Percentiles rank a stretch among this genome's conserved stretches.
These are phyloP conservation scores for Acronicta aceris DNA, from an alignment of 2,888 invertebrate species.

Conservation along the genomic window DNA sequence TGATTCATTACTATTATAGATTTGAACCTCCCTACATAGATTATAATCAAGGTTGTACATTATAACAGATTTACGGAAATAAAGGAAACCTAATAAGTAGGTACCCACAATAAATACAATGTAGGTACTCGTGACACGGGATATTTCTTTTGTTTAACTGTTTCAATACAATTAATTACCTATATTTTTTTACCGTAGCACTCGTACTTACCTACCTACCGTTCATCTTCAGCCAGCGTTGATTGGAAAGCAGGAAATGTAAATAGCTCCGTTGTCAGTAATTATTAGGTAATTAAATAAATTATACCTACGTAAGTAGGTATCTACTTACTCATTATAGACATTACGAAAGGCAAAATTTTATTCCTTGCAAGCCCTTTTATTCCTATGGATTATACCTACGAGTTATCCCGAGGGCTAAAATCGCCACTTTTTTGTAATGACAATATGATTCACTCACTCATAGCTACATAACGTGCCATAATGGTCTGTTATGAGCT, in stretches of 20 bases:
- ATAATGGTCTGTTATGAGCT: too few relatives aligned
- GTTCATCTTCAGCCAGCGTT: constrained; percentile 3
- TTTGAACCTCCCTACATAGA: constrained; percentile 10
- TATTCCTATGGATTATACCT: too few relatives aligned
- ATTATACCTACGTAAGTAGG: too few relatives aligned
- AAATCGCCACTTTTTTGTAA: too few relatives aligned
- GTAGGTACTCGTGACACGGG: constrained; percentile 20
- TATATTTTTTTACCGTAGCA: constrained; percentile 13
- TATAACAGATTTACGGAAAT: constrained; percentile 41
- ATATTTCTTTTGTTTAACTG: constrained; percentile 29
- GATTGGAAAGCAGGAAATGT: constrained; percentile 18
- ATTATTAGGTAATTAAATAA: too few relatives aligned
- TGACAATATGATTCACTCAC: too few relatives aligned
- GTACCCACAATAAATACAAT: too few relatives aligned
- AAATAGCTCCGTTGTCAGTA: background rate
- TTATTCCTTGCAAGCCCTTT: too few relatives aligned
- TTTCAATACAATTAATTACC: constrained; percentile 21
- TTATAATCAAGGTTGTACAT: constrained; percentile 19
- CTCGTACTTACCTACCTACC: background rate
- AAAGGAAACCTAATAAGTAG: constrained; percentile 23
- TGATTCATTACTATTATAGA: constrained; percentile 21
- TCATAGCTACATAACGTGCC: too few relatives aligned
- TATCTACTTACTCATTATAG: background rate
- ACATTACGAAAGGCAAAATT: too few relatives aligned
- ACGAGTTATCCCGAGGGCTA: too few relatives aligned